Evolutionary conservation across 2,888 invertebrate species (phyloP).

Genomic region (Agrochola lychnidis): DNA sequence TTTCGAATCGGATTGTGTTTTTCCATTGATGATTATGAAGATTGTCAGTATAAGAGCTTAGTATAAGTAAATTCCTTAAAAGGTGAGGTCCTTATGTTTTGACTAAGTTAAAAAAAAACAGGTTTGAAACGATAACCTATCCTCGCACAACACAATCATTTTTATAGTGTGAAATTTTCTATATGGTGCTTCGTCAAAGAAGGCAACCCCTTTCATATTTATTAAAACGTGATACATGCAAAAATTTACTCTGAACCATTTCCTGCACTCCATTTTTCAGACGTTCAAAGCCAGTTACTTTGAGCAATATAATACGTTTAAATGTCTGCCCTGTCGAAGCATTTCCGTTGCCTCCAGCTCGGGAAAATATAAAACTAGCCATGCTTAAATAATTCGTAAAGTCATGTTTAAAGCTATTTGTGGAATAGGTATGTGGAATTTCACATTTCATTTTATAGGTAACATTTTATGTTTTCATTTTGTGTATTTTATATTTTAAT

Average conservation of each 20-base stretch:
- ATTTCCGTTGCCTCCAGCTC: conserved; percentile 3
- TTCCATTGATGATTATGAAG: background rate
- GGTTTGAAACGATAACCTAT: background rate
- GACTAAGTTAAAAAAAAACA: background rate
- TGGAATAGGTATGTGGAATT: background rate
- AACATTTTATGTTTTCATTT: background rate
- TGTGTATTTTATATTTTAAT: background rate
- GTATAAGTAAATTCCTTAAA: background rate
- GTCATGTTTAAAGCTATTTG: conserved; percentile 17
- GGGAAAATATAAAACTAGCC: conserved; percentile 11
- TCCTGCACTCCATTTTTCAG: background rate
- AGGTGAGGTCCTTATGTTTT: too few species aligned
- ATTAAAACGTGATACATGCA: background rate
- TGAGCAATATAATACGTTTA: conserved; percentile 22
- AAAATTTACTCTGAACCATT: background rate
- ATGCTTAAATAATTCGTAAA: conserved; percentile 1
- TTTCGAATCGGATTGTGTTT: background rate
- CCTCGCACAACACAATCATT: background rate
- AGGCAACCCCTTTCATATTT: background rate
- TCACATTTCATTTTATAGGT: conserved; percentile 11
- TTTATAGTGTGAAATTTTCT: conserved; percentile 2
- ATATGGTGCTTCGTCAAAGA: background rate
- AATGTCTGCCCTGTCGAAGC: conserved; percentile 29
- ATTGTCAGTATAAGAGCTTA: background rate
- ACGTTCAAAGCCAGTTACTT: conserved; percentile 18